phyloP scores from a whole-genome alignment of 2,797 vertebrate species.

The Balearica regulorum region DNA sequence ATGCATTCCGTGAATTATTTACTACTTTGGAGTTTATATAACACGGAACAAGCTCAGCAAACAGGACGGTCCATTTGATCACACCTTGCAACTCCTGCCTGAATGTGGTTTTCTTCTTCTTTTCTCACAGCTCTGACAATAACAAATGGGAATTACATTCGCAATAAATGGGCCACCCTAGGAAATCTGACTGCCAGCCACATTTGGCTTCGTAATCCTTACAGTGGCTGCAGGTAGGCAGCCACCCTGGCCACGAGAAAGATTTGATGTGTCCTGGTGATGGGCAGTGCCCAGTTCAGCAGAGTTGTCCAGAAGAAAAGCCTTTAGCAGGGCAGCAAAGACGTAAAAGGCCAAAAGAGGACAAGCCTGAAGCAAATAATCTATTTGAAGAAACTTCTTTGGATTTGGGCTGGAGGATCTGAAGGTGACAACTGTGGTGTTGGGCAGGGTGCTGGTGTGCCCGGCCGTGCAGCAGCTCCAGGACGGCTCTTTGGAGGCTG shows the following conservation, averaged over 20 bases:
- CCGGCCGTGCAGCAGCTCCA: neutral
- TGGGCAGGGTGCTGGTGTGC: neutral
- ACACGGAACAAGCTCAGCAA: neutral
- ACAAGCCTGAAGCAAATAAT: neutral
- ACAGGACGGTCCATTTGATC: neutral
- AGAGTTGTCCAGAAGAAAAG: neutral
- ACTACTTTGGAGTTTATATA: neutral
- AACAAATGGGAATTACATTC: neutral
- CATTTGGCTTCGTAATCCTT: neutral
- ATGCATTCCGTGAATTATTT: neutral
- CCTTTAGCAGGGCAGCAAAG: neutral
- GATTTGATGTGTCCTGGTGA: neutral
- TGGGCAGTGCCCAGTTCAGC: neutral
- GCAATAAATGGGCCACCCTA: neutral
- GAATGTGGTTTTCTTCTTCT: neutral
- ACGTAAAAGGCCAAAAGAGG: neutral
- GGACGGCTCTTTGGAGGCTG: neutral
- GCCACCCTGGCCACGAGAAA: fast-evolving
- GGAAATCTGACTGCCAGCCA: neutral
- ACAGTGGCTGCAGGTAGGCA: neutral
- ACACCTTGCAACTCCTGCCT: neutral
- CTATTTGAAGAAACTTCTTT: neutral
- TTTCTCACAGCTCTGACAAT: neutral
- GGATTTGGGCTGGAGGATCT: neutral
- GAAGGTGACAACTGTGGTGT: fast-evolving